Base-by-base conservation (phyloP, 2,797 vertebrate species). In the Cirrhinus mrigala region DNA sequence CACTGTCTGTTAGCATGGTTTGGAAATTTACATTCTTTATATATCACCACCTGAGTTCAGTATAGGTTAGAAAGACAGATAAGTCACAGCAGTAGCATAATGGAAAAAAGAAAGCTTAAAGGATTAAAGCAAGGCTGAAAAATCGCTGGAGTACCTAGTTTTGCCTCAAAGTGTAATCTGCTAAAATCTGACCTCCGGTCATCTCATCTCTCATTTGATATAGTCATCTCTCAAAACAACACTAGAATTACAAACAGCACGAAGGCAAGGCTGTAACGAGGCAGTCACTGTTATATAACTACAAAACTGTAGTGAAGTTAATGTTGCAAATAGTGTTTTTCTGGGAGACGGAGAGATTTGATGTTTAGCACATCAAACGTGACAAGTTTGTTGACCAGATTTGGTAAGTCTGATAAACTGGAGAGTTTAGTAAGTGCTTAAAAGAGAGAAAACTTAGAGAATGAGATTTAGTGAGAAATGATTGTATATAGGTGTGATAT, bases 101-200 rank as follows among this genome's bases (percentile, higher is more conserved):
- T 15, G 85, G 27, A 6, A 29, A 29, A 46, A 16, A 18, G 68
- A 85, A 92, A 92, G 93, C 91, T 94, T 92, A 93, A 90, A 69
- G 92, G 93, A 92, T 93, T 94, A 90, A 89, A 91, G 91, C 91
- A 91, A 88, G 89, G 84, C 82, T 81, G 80, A 89, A 90, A 90
- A 93, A 92, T 90, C 90, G 89, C 91, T 88, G 88, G 89, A 93
- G 90, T 90, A 94, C 93, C 91, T 93, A 88, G 22, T 89, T 91
- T 90, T 92, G 91, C 93, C 89, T 90, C 84, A 1, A 40, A 46
- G 82, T 73, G 70, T 94, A 95, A 94, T 95, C 94, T 92, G 84
- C 73, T 93, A 83, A 93, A 92, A 91, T 90, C 89, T 87, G 84
- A 88, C 88, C 88, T 58, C 66, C 46, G 83, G 86, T 90, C 87